Evolutionary conservation across 2,888 invertebrate species (phyloP), one percentile per base, ranked within the genome.

Genomic region (Phania funesta): DNA sequence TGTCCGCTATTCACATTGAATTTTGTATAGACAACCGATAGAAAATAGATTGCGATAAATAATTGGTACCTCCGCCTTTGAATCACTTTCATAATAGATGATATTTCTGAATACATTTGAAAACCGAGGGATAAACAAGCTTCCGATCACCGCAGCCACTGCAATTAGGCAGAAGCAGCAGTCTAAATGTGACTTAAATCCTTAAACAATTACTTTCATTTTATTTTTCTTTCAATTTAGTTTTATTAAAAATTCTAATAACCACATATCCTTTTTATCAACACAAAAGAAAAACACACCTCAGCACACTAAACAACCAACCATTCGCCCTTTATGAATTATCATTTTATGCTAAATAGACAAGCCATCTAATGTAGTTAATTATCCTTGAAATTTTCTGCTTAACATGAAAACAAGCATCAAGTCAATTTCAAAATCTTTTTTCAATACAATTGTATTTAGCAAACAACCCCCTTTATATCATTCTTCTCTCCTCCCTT

Each of bases 371-470:
- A 74, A 58, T 74, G 62, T 65, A 71, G 78, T 82, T 82, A 82
- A 82, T 82, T 82, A 82, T 65, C 78, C 82, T 82, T 82, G 78
- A 82, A 78, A 82, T 75, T 77, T 52, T 46, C 20, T 24, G 20
- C 50, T 41, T 54, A 50, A 70, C 64, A 74, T 56, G 18, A 62
- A 62, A 29, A 41, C 41, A 38, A 62, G 73, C 62, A 60, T 68
- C 76, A 76, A 29, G 76, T 60, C 76, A 68, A 67, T 44, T 52
- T 62, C 11, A 16, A 29, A 50, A 79, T 80, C 35, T 50, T 48
- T 80, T 60, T 77, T 62, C 64, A 77, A 62, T 77, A 67, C 70
- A 62, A 70, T 64, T 70, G 62, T 54, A 70, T 52, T 65, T 60
- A 48, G 20, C 65, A 58, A 75, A 38, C 77, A 56, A 74, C 81